Evolutionary conservation across 1,140 invertebrate genomes (phyloP), one percentile per base, ranked within the genome.

Genomic region (Heliothis virescens): DNA sequence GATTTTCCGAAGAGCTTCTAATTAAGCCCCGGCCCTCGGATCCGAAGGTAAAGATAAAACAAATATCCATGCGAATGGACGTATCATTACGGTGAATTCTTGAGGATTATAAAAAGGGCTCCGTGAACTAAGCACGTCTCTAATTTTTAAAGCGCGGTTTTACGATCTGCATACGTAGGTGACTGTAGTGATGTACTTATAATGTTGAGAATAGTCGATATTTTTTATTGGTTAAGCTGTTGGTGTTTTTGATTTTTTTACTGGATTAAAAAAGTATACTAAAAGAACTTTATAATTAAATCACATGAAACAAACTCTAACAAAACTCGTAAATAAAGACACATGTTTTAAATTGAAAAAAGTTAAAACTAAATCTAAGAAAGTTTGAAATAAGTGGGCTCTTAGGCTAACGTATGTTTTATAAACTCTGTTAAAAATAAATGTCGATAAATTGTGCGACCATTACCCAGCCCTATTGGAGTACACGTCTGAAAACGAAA

Each of bases 101-200:
- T 90, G 83, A 86, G 91, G 93, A 93, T 93, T 94, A 93, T 90
- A 90, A 90, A 92, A 92, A 90, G 90, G 92, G 84, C 69, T 81
- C 79, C 62, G 82, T 75, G 21, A 18, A 74, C 9, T 55, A 81
- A 86, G 82, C 85, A 84, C 80, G 87, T 86, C 81, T 83, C 88
- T 92, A 93, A 91, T 93, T 93, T 93, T 91, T 91, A 94, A 90
- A 92, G 81, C 85, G 87, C 29, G 88, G 87, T 83, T 88, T 87
- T 90, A 91, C 88, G 86, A 90, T 89, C 83, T 90, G 88, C 89
- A 89, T 92, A 90, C 88, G 89, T 88, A 88, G 86, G 83, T 82
- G 67, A n/a, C 26, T 7, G 41, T 89, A 91, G 89, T 82, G 91
- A 80, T 85, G 90, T 80, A 21, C 52, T 34, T 59, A 41, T 18